Base-by-base conservation (phyloP, 2,888 invertebrate species). In the Microplitis deprimator region DNA sequence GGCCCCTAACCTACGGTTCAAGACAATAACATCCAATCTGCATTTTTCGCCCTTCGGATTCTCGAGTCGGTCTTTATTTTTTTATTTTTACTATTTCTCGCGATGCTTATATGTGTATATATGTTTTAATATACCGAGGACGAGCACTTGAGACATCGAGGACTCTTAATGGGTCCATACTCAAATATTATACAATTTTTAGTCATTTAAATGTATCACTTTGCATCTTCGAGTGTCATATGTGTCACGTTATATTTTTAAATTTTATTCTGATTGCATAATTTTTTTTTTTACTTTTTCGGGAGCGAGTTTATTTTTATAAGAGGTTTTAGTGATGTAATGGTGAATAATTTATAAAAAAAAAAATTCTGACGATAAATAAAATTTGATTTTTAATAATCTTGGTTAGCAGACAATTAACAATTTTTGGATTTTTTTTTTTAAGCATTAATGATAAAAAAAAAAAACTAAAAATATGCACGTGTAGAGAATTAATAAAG, bases 101-200 rank as follows among this genome's bases (percentile, higher is more conserved):
- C 50, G 50, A 50, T 50, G 10, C 50, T 50, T 50, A 13, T 8
- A 50, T 50, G 7, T 20, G 3, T 62, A 62, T 62, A 17, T 17
- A 64, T 17, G 1, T 20, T 60, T 60, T 60, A n/a, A 50, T 50
- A 13, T 50, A 3, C 50, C 50, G 13, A n/a, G 60, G 60, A 60
- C 62, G n/a, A 64, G 17, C 62, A 64, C 62, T 64, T 64, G 62
- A 64, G 62, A 20, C 62, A 16, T 64, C 62, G 20, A 64, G 62
- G n/a, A 20, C 62, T 20, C 62, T 64, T 64, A 16, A 64, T 64
- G 16, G 62, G 8, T 17, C 16, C 8, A 50, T 50, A 50, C 50
- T 29, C 29, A 29, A 29, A 29, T 29, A 29, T 29, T 29, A 50
- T 50, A 13, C 13, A 8, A 50, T 50, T 50, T 50, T 50, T 50